Base-by-base conservation (phyloP, 30 jellyfish, hydroid and myxozoan species). In the Chrysaora quinquecirrha region DNA sequence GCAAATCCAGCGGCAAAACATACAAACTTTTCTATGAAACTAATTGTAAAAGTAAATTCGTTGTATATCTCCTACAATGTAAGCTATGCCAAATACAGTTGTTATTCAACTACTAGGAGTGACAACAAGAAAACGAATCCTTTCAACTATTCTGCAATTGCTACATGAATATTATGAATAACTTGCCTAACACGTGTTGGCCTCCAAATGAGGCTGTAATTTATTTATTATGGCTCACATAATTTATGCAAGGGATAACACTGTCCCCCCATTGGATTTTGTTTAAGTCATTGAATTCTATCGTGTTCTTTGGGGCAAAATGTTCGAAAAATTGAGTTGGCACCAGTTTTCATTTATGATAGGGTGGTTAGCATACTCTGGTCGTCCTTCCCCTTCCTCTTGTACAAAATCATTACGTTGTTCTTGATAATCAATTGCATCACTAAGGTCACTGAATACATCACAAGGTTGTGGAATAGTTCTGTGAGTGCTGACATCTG, bases 41-140 rank as follows among this genome's bases (percentile, higher is more conserved):
- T 52, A 52, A 52, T 52, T 52, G 68, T 52, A 3, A 52, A 52
- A 52, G 68, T 52, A 52, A 52, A 52, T 52, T 52, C 68, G 68
- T 52, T 3, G 68, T 52, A 52, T n/a, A n/a, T 11, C 12, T 47
- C 12, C n/a, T 11, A 11, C n/a, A 47, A 12, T 11, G n/a, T 11
- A 11, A 47, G n/a, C n/a, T n/a, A n/a, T n/a, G n/a, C n/a, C n/a
- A n/a, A n/a, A n/a, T n/a, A n/a, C n/a, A n/a, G n/a, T n/a, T n/a
- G n/a, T n/a, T n/a, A n/a, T n/a, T n/a, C n/a, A n/a, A n/a, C n/a
- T n/a, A n/a, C n/a, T n/a, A n/a, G n/a, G n/a, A n/a, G n/a, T n/a
- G n/a, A n/a, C n/a, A n/a, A n/a, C n/a, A n/a, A n/a, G n/a, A n/a
- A n/a, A n/a, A n/a, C n/a, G n/a, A n/a, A n/a, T n/a, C n/a, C n/a